Evolutionary conservation across 2,113 vertebrate species (phyloP), one percentile per base, ranked within the genome.

Genomic region (Phyllostomus discolor): DNA sequence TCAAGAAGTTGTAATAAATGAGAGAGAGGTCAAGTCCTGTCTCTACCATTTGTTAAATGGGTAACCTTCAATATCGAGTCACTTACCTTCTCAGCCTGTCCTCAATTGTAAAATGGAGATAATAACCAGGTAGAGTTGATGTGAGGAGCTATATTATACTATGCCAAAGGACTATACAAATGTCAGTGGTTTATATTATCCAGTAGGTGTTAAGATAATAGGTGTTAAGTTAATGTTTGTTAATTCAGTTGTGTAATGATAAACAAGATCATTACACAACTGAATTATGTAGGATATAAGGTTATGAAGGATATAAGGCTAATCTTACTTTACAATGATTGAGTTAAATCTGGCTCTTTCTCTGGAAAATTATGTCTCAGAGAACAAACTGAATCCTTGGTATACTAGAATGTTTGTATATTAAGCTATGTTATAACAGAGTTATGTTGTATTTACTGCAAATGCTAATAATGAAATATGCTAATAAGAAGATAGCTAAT

Each of bases 391-490:
- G 24, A 97, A 95, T 87, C 31, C n/a, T 80, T 85, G 33, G 12
- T 87, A 88, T 64, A 41, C 46, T 75, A 78, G 26, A 88, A 86
- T 64, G 62, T 87, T 81, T 89, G 33, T 6, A 64, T 89, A 82
- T 6, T 78, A 95, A 96, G 9, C 16, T 87, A 75, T 46, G 15
- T 78, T 90, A 38, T 52, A 92, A 94, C 7, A 89, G 50, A 86
- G 46, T 79, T 92, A 92, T 28, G 41, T 73, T 92, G 4, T 41
- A 84, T 81, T 91, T 95, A 31, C 17, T 67, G 2, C 43, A 93
- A 80, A 93, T 86, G 62, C 48, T 88, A 76, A 59, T 90, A 86
- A 93, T 95, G 62, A 93, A 84, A 91, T 75, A 83, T 48, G 62
- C 22, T 78, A 91, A 83, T 91, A 54, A 95, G 91, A 91, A 89